Evolutionary conservation across 1,140 invertebrate species (phyloP).

Genomic region (Trachelipus rathkii): DNA sequence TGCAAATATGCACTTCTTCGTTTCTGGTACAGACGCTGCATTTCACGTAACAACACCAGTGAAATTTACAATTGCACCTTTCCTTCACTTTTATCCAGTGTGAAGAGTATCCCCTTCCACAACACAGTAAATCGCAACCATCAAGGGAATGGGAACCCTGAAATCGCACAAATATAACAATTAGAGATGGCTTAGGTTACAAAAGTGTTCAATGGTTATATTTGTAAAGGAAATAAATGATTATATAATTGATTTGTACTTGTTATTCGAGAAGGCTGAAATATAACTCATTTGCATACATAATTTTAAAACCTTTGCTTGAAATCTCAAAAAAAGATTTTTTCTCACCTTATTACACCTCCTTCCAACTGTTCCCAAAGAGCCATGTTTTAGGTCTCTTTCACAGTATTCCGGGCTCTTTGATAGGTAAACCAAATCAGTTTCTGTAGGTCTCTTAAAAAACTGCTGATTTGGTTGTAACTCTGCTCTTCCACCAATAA

Average conservation of each 20-base stretch:
- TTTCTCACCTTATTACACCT: conserved; percentile 71
- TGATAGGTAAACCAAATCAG: conserved; percentile 74
- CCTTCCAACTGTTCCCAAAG: conserved; percentile 77
- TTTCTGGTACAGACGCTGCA: conserved; percentile 71
- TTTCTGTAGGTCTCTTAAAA: conserved; percentile 49
- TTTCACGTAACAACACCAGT: conserved; percentile 85
- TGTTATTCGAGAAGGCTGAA: too few species aligned
- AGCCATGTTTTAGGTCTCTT: conserved; percentile 65
- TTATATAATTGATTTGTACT: too few species aligned
- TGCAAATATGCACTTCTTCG: conserved; percentile 65
- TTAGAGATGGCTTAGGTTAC: too few species aligned
- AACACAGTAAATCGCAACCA: conserved; percentile 79
- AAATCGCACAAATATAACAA: neutral
- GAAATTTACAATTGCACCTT: conserved; percentile 81
- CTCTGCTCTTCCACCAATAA: conserved; percentile 46
- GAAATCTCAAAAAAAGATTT: neutral
- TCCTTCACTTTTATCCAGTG: conserved; percentile 63
- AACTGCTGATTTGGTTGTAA: conserved; percentile 47
- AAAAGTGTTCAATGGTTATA: too few species aligned
- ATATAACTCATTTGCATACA: too few species aligned
- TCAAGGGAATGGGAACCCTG: conserved; percentile 49
- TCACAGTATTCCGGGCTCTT: conserved; percentile 84
- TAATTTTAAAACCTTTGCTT: too few species aligned
- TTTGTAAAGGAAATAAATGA: too few species aligned
- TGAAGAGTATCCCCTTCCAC: conserved; percentile 74